These are phyloP conservation scores for Phaedon cochleariae DNA, from an alignment of 2,888 invertebrate species.

Conservation along the genomic window DNA sequence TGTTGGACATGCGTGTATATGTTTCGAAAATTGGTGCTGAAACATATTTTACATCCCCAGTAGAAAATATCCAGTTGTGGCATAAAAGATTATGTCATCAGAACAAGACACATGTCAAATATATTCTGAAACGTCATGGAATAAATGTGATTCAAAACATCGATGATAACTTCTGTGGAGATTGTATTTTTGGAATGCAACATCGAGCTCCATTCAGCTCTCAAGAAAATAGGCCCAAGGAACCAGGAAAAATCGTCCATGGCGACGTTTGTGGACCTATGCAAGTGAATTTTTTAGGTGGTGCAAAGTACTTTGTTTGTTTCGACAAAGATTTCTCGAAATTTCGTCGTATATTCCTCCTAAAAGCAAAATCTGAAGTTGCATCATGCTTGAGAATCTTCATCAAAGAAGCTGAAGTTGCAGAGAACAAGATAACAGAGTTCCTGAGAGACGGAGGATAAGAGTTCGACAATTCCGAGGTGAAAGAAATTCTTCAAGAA, in stretches of 20 bases:
- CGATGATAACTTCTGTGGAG: background rate
- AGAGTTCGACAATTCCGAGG: background rate
- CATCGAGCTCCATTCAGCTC: too few relatives aligned
- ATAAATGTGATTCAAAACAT: background rate
- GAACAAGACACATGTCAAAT: background rate
- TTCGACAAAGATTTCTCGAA: too few relatives aligned
- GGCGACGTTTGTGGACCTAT: background rate
- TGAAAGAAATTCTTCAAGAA: background rate
- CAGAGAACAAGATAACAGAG: background rate
- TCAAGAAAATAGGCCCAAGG: too few relatives aligned
- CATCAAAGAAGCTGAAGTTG: background rate
- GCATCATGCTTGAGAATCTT: background rate
- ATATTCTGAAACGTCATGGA: background rate
- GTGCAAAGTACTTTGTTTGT: too few relatives aligned
- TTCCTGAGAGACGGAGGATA: background rate
- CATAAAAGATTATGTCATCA: slow-evolving; percentile 10
- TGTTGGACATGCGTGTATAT: background rate
- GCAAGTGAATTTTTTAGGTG: background rate
- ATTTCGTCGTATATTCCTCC: too few relatives aligned
- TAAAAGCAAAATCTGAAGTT: too few relatives aligned
- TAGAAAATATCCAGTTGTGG: slow-evolving; percentile 9
- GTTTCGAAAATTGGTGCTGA: background rate
- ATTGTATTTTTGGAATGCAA: too few relatives aligned
- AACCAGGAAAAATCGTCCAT: background rate
- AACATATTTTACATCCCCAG: background rate